Percentiles rank a stretch among this genome's conserved stretches.
Evolutionary conservation across 2,888 invertebrate genomes (phyloP).

Genomic region (Agriopis aurantiaria): DNA sequence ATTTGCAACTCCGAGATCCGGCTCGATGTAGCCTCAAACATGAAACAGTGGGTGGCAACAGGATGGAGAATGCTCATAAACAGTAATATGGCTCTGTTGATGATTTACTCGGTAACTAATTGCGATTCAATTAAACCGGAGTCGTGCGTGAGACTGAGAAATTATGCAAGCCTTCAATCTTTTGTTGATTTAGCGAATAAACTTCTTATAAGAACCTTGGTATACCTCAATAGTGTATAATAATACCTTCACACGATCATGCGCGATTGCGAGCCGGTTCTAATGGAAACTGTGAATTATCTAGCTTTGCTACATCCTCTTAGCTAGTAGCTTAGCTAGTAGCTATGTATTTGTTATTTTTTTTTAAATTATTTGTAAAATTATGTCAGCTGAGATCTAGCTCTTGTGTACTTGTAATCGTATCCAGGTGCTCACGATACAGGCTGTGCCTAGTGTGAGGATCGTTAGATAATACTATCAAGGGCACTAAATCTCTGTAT

Average conservation of each 20-base stretch:
- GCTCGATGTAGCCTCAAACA: slow-evolving; percentile 40
- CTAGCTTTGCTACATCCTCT: slow-evolving; percentile 8
- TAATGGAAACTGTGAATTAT: slow-evolving; percentile 59
- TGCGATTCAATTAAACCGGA: slow-evolving; percentile 69
- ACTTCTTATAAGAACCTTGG: slow-evolving; percentile 79
- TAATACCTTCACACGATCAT: slow-evolving; percentile 79
- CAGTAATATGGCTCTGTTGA: slow-evolving; percentile 63
- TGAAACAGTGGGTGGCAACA: slow-evolving; percentile 46
- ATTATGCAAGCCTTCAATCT: slow-evolving; percentile 80
- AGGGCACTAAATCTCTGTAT: no score
- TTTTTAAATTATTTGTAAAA: no score
- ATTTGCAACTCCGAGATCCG: slow-evolving; percentile 45
- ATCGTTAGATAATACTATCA: no score
- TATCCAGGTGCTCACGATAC: no score
- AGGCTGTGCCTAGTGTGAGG: no score
- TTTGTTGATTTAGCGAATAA: slow-evolving; percentile 75
- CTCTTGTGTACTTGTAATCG: no score
- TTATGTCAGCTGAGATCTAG: no score
- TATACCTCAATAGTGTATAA: slow-evolving; percentile 72
- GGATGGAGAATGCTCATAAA: slow-evolving; percentile 51
- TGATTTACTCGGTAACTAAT: slow-evolving; percentile 59
- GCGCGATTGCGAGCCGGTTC: slow-evolving; percentile 66
- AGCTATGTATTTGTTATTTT: no score
- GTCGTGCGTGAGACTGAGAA: slow-evolving; percentile 81
- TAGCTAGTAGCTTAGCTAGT: no score